Conservation (phyloP, 2,888 invertebrate genomes). For the Podabrus alpinus region DNA sequence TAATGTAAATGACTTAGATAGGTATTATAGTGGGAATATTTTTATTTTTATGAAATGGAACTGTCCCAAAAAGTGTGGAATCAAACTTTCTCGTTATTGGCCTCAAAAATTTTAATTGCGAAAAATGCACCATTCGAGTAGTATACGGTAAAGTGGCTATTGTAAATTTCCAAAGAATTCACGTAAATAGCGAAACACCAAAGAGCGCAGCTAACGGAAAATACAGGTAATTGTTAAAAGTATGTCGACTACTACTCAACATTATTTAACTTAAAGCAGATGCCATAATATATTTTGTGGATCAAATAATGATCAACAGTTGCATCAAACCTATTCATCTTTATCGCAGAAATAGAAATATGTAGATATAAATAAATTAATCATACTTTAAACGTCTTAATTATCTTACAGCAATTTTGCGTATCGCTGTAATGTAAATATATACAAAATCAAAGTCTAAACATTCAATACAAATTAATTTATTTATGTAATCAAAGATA, state of each 20-base stretch:
- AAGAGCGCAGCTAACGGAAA: conserved; percentile 19
- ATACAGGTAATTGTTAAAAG: conserved; percentile 27
- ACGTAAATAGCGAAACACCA: conserved; percentile 3
- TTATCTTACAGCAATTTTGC: background rate
- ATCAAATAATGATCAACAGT: background rate
- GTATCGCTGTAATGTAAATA: background rate
- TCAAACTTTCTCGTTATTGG: background rate
- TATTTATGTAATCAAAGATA: background rate
- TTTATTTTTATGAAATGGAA: background rate
- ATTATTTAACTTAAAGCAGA: conserved; percentile 18
- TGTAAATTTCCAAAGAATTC: background rate
- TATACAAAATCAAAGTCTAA: background rate
- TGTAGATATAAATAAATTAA: background rate
- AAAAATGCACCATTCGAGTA: background rate
- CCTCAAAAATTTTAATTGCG: no score
- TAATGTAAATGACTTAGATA: background rate
- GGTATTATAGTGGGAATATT: no score
- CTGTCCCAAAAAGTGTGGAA: background rate
- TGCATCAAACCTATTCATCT: background rate
- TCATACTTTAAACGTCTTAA: background rate
- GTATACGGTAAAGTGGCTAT: background rate
- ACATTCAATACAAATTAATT: background rate
- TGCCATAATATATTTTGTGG: background rate
- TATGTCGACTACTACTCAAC: conserved; percentile 29
- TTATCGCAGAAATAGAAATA: background rate